Evolutionary conservation across 2,888 invertebrate genomes (phyloP), one percentile per base, ranked within the genome.

Genomic region (Papilio gigon): DNA sequence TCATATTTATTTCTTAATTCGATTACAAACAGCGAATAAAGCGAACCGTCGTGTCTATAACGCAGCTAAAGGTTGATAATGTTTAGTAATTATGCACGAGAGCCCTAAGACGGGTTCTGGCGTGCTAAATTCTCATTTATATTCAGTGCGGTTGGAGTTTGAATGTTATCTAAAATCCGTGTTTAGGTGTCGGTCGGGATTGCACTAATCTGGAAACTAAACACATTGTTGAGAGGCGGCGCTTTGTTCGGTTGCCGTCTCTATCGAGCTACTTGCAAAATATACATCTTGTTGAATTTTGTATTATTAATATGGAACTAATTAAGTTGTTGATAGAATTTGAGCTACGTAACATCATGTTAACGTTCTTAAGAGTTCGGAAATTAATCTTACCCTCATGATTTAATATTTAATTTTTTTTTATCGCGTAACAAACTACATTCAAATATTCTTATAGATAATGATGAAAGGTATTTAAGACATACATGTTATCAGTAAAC

Each of bases 91-190:
- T 90, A 90, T 89, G 86, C 88, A 86, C 84, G 74, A 85, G 85
- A 84, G 84, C 83, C 81, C 82, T 86, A 86, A 89, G 89, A 88
- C 83, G 86, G 81, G 82, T 78, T 78, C 78, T 80, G 82, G 82
- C 81, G 83, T 84, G 84, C 90, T 88, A 88, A 90, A 90, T 86
- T 90, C 89, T 89, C 89, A 90, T 92, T 90, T 91, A 90, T 89
- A 92, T 92, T 90, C 91, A 90, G 87, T 85, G 88, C 86, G 89
- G 89, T 89, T 78, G 83, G 85, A 88, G 90, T 91, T 90, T 90
- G 88, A 90, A 92, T 90, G 90, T 89, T 91, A 92, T 91, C 91
- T 90, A 84, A 90, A 91, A 91, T 91, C 91, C 89, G 89, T 89
- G 90, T 91, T 91, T 91, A 91, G 91, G 90, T 92, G 92, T 90